Evolutionary conservation across 2,113 vertebrate genomes (phyloP), one percentile per base, ranked within the genome.

Genomic region (Hemichromis elongatus): DNA sequence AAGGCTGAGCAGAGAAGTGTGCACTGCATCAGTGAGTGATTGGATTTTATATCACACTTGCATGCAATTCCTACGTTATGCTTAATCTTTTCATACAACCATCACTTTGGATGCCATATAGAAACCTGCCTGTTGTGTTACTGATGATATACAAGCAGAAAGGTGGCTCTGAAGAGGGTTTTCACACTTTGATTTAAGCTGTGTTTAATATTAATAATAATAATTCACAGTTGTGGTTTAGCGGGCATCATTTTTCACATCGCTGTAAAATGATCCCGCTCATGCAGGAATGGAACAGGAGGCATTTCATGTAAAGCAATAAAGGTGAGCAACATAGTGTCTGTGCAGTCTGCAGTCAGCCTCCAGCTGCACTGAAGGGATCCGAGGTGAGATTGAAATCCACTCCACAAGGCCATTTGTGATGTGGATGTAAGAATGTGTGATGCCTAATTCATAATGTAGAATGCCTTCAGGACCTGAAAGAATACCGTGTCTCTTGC

Each of bases 381-480:
- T 83, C 78, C 3, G 83, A 81, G 81, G 79, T 14, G 68, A 89
- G 84, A 91, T 73, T 91, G 86, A 93, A 92, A 91, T 84, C 68
- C 56, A 86, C 90, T 92, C 47, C 86, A 88, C 85, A 77, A 78
- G 81, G 81, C 83, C 53, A 45, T 82, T 81, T 88, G 53, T 79
- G 85, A 90, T 87, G 66, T 80, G 85, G 87, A 80, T 57, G 57
- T 77, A 78, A 82, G 87, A 82, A 89, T 77, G 57, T 82, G 61
- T 88, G 80, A 88, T 81, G 50, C 37, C 66, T 90, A 61, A 93
- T 93, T 91, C 85, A 92, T 86, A 87, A 94, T 87, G 86, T 30
- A 89, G 63, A 77, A 88, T 77, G 35, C 66, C 92, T 84, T 77
- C 87, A 81, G 88, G 75, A 91, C 14, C 26, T 57, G 45, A 82